phyloP scores from a whole-genome alignment of 2,888 invertebrate genomes.

The Syritta pipiens region DNA sequence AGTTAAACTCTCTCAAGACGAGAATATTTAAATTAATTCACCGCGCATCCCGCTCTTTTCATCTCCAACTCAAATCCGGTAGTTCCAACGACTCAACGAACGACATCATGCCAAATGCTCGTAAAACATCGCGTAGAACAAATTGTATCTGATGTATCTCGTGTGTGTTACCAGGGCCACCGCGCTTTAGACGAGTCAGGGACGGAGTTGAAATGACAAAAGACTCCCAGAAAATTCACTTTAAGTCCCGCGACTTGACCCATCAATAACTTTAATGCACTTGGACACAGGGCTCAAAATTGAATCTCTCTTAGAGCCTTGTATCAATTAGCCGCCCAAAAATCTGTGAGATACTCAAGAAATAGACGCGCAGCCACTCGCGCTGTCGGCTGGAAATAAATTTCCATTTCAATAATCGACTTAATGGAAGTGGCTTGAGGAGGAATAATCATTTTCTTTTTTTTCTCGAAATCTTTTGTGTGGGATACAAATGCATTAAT shows the following conservation, averaged over 20 bases:
- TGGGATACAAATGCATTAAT: constrained; percentile 68
- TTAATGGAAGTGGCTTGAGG: constrained; percentile 62
- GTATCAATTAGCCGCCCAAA: constrained; percentile 64
- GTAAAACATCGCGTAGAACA: constrained; percentile 63
- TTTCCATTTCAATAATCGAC: constrained; percentile 64
- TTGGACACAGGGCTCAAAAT: constrained; percentile 46
- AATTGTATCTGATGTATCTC: constrained; percentile 53
- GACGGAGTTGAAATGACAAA: constrained; percentile 38
- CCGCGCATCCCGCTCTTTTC: background rate
- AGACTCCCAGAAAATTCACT: constrained; percentile 25
- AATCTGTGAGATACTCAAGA: constrained; percentile 42
- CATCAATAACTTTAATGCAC: constrained; percentile 66
- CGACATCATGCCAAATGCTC: constrained; percentile 52
- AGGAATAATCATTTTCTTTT: constrained; percentile 47
- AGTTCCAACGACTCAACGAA: constrained; percentile 39
- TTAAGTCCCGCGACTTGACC: constrained; percentile 52
- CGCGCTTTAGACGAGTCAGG: constrained; percentile 38
- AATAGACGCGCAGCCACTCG: constrained; percentile 1
- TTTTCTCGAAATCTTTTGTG: constrained; percentile 55
- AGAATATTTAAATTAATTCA: constrained; percentile 52
- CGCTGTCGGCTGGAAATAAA: constrained; percentile 27
- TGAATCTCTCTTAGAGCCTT: constrained; percentile 54
- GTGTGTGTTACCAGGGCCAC: constrained; percentile 39
- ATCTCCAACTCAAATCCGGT: constrained; percentile 35
- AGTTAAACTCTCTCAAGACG: constrained; percentile 20